Percentiles rank a stretch among this genome's conserved stretches.
Evolutionary conservation across 2,113 vertebrate species (phyloP).

Genomic region (Leptobrachium leishanense): DNA sequence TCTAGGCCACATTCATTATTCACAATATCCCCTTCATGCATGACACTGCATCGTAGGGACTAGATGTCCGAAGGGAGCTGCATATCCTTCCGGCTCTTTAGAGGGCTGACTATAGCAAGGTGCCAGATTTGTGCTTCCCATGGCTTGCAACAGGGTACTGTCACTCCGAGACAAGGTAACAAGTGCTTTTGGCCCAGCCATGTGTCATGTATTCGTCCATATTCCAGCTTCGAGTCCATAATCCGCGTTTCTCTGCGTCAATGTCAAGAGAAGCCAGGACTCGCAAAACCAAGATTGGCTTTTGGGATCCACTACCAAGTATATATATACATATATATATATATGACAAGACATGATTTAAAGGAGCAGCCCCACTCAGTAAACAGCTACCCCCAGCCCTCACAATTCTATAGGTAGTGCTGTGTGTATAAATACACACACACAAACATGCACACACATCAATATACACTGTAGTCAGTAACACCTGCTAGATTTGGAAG

Average conservation of each 20-base stretch:
- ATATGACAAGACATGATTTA: not conserved
- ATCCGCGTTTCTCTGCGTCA: not conserved
- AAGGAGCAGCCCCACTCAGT: not conserved
- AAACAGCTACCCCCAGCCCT: no score
- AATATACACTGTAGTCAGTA: no score
- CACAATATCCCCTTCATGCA: not conserved
- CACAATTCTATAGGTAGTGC: no score
- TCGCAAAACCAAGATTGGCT: not conserved
- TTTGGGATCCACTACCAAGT: not conserved
- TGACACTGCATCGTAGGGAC: constrained; percentile 10
- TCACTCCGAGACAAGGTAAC: not conserved
- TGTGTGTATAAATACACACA: no score
- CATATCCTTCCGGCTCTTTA: not conserved
- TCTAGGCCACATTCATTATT: constrained; percentile 23
- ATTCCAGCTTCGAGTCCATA: not conserved
- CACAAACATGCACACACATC: no score
- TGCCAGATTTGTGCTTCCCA: not conserved
- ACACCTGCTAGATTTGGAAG: no score
- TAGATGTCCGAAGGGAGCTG: not conserved
- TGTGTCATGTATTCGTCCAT: not conserved
- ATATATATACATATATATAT: not conserved
- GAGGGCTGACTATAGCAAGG: not conserved
- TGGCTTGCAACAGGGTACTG: not conserved
- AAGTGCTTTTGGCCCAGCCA: not conserved
- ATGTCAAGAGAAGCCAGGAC: not conserved